Base-by-base conservation (phyloP, 2,113 vertebrate species). In the pig (Sus scrofa) region DNA sequence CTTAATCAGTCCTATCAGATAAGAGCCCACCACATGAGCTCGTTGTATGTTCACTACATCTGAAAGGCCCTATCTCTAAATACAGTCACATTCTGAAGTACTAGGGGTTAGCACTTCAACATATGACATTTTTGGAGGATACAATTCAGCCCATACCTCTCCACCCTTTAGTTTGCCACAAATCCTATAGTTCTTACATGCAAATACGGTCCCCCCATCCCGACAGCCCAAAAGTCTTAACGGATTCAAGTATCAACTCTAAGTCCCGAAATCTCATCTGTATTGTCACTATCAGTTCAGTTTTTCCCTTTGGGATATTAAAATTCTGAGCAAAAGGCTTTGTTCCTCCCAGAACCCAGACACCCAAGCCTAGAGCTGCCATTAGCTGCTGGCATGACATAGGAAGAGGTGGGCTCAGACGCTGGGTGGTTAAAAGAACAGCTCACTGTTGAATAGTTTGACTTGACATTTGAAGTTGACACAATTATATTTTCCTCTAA, bases 401-500 rank as follows among this genome's bases (percentile, higher is more conserved):
- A 91, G 95, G 86, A 97, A 88, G 85, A 93, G 24, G 95, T 73
- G 56, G 97, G 58, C 71, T 95, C 91, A 79, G 58, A 71, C 3
- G 1, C 60, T 37, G 44, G 89, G 93, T 70, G 90, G 97, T 98
- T 96, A 96, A 94, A 96, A 96, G 93, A 96, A 83, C 83, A 96
- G 91, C 94, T 94, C 75, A 86, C 78, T 93, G 70, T 86, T 96
- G 96, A 97, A 90, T 56, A 90, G 94, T 96, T 98, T 81, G 94
- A 96, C 96, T 96, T 77, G 87, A 96, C 97, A 98, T 97, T 96
- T 98, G 98, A 98, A 97, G 96, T 96, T 98, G 97, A 84, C 86
- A 91, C 95, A 96, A 98, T 98, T 97, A 96, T 96, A 96, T 97
- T 98, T 98, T 98, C 95, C 91, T 97, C 96, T 95, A 97, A 96